These are phyloP conservation scores for Ceratina japonica DNA, from an alignment of 1,140 invertebrate genomes.

Conservation along the genomic window DNA sequence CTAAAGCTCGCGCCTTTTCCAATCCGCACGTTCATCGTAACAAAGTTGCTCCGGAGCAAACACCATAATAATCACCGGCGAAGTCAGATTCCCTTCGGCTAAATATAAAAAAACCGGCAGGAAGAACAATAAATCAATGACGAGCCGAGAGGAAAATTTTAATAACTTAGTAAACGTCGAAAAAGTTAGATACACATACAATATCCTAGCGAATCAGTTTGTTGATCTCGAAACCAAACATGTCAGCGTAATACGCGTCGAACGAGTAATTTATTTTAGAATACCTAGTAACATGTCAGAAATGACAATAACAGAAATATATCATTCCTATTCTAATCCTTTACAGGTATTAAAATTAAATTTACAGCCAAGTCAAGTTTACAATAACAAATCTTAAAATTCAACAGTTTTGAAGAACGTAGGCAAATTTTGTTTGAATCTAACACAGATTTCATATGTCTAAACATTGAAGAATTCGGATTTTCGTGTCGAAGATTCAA, in stretches of 20 bases:
- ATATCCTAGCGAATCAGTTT: no score
- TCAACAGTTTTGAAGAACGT: background rate
- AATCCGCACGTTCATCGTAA: background rate
- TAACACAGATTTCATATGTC: background rate
- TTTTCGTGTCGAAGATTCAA: background rate
- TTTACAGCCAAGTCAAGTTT: no score
- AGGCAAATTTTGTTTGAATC: no score
- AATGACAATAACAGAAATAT: no score
- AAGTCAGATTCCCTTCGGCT: background rate
- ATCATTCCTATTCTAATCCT: no score
- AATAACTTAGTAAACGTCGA: background rate
- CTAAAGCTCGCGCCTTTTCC: background rate
- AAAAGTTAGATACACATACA: background rate
- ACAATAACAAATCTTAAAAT: no score
- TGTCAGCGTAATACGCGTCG: no score
- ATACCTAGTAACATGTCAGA: no score
- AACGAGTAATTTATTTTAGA: no score
- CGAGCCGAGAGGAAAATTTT: background rate
- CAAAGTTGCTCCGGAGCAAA: background rate
- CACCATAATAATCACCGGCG: conserved; percentile 10
- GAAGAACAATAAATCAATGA: conserved; percentile 18
- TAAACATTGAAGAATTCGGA: background rate
- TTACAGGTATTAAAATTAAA: no score
- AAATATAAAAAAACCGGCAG: conserved; percentile 26
- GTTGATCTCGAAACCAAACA: no score